Conservation (phyloP, 1,140 invertebrate genomes). For the Atopsyche davidsoni region DNA sequence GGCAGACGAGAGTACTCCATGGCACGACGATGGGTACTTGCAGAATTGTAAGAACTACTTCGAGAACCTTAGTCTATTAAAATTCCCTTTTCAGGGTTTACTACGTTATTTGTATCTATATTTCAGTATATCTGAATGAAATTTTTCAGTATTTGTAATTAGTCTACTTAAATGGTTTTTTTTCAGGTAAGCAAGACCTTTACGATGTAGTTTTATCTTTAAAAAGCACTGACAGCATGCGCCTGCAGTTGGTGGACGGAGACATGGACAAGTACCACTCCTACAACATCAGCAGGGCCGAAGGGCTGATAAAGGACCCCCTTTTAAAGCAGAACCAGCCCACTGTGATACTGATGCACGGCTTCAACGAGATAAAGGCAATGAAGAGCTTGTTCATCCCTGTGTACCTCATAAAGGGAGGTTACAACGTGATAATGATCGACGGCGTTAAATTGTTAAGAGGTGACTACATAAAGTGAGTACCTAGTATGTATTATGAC, state of each 20-base stretch:
- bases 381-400: background rate
- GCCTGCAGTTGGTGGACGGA: conserved; percentile 5
- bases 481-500: too few species aligned
- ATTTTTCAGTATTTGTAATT: too few species aligned
- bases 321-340: conserved; percentile 11
- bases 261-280: background rate
- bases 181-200: too few species aligned
- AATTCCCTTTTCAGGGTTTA: too few species aligned
- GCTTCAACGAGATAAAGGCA: conserved; percentile 10
- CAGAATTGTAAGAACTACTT: too few species aligned
- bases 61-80: too few species aligned
- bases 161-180: too few species aligned
- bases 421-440: conserved; percentile 10
- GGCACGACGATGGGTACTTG: too few species aligned
- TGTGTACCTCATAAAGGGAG: conserved; percentile 3
- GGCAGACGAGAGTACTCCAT: too few species aligned
- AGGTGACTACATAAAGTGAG: conserved; percentile 8
- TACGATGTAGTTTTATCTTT: too few species aligned
- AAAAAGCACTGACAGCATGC: conserved; percentile 9
- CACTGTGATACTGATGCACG: conserved; percentile 10
- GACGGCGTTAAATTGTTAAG: background rate
- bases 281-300: conserved; percentile 25
- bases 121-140: too few species aligned
- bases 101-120: too few species aligned
- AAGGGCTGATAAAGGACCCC: conserved; percentile 4